These are phyloP conservation scores for Microcebus griseorufus DNA, from an alignment of 2,113 vertebrate genomes.

Conservation along the genomic window DNA sequence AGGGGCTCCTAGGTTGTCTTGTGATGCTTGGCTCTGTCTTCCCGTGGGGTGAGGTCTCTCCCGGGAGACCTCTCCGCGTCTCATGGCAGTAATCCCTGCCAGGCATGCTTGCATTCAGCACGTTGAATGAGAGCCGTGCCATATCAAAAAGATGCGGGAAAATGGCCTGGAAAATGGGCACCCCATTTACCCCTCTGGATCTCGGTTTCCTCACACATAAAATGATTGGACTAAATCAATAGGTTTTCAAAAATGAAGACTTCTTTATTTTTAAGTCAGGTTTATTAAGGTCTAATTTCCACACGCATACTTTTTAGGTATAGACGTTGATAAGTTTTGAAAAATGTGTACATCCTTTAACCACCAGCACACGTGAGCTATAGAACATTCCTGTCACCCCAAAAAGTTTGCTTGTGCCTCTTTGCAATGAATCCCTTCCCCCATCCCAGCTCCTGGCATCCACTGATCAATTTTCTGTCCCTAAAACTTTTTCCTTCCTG, in stretches of 20 bases:
- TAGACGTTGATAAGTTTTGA: neutral
- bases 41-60: rapidly evolving
- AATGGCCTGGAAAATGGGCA: neutral
- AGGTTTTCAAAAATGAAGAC: neutral
- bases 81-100: neutral
- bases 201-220: neutral
- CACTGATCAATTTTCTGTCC: neutral
- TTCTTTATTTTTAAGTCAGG: neutral
- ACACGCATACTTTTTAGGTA: neutral
- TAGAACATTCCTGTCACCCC: neutral
- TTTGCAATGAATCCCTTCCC: neutral
- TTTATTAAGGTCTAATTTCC: neutral
- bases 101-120: neutral
- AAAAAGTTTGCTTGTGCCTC: neutral
- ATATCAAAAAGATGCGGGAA: neutral
- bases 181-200: neutral
- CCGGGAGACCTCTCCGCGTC: neutral
- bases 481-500: neutral
- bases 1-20: neutral
- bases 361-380: neutral
- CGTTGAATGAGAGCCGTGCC: neutral
- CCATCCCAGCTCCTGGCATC: neutral
- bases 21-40: neutral
- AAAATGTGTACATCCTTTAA: neutral
- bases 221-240: neutral